Evolutionary conservation across 2,113 vertebrate genomes (phyloP), one percentile per base, ranked within the genome.

Genomic region (Pedionomus torquatus): DNA sequence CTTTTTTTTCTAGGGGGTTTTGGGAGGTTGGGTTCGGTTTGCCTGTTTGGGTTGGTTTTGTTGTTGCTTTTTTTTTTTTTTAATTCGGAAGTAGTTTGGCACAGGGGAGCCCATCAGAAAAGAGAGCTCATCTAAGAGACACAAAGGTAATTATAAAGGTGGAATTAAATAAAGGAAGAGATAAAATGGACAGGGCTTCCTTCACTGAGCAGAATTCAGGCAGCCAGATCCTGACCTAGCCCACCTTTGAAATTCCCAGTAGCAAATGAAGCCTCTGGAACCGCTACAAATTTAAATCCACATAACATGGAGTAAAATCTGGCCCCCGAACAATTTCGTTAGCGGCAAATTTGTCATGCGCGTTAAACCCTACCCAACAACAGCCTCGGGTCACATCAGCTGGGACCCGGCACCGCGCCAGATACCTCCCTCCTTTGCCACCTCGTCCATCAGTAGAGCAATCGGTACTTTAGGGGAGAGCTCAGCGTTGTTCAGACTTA

Each of bases 401-500:
- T 90, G 85, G 61, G 90, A 92, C 90, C 88, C 89, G 52, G 84
- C 69, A 57, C 52, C 68, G 8, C 2, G 3, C 37, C 7, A 7
- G 39, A 51, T 44, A 71, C 85, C 61, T 18, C 14, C 90, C 60
- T 21, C 33, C 64, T 90, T 77, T 60, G 77, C 77, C 87, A 84
- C 91, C 87, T 89, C 63, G 80, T 75, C 61, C 7, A 4, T 48
- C 77, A 24, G 52, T 25, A 66, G 71, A 95, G 72, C 64, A 39
- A 94, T 21, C 64, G 44, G 58, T 60, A 28, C 61, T 85, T 93
- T 95, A 71, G 55, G 57, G 69, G 71, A 92, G 49, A 91, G 49
- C 82, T 96, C 94, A 83, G 79, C 79, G 3, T 83, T 89, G 96
- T 87, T 79, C 83, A 78, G 91, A 70, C 83, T 80, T 83, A 96